Evolutionary conservation across 2,888 invertebrate genomes (phyloP), one percentile per base, ranked within the genome.

Genomic region (Bembecia ichneumoniformis): DNA sequence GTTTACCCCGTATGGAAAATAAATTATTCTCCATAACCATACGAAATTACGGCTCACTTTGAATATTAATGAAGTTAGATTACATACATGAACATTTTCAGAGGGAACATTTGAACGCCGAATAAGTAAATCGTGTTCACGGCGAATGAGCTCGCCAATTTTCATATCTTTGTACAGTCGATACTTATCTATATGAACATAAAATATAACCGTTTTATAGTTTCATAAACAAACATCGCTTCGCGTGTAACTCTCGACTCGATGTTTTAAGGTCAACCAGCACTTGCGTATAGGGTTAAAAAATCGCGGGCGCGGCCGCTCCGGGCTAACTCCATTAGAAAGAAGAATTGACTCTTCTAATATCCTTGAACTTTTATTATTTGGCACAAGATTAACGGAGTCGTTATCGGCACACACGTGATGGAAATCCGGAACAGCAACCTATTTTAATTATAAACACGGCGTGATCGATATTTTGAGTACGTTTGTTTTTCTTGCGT

Each of bases 191-290:
- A 58, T 52, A 58, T 56, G 56, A 52, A 60, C 50, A 59, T 58
- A 63, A 28, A 64, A 59, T 60, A 51, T 50, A 58, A 54, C 49
- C 52, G 16, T 60, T 63, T 63, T 60, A 49, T 54, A 49, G 47
- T 63, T 66, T 66, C 65, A 72, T 72, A 76, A 74, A 74, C 72
- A 79, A 77, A 74, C 75, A 70, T 60, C 66, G 56, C 55, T 57
- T 59, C 59, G 64, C 58, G 64, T 57, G 57, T 52, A 55, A 64
- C 63, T 63, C 54, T 57, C 63, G 58, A 58, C 60, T 59, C 58
- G 59, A 58, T 81, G 66, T 76, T 77, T 75, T 82, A 82, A 81
- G 81, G 79, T 80, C 81, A 76, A 76, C 68, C 68, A 70, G 73
- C 72, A 75, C 73, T 75, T 69, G 71, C 68, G 71, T 74, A 67